A percentile compares a stretch with the other conserved stretches of the same genome.
phyloP scores from a whole-genome alignment of 2,113 vertebrate genomes.

The Neodon shergylaensis region DNA sequence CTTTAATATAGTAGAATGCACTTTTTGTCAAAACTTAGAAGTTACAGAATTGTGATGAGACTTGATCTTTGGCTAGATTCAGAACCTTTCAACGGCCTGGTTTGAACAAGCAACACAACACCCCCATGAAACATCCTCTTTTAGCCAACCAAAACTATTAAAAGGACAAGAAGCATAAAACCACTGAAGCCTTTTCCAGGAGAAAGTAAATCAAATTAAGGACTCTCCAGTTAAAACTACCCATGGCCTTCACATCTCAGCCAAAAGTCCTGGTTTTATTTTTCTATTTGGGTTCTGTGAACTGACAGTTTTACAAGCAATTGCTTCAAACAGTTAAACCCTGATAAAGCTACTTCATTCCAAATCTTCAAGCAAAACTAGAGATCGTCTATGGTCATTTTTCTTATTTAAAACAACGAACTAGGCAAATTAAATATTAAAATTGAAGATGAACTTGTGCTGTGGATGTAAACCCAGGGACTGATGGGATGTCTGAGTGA shows the following conservation, averaged over 20 bases:
- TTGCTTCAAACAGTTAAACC: not conserved
- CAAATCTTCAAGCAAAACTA: not conserved
- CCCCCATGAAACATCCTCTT: not conserved
- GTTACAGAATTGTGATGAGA: not conserved
- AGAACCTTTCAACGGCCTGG: not conserved
- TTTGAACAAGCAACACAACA: not conserved
- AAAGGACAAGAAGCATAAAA: not conserved
- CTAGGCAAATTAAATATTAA: not conserved
- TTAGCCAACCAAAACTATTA: not conserved
- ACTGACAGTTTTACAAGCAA: not conserved
- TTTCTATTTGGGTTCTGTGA: not conserved
- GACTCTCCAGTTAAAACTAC: not conserved
- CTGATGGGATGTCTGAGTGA: not conserved
- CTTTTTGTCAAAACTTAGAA: not conserved
- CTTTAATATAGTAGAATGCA: not conserved
- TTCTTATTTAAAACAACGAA: not conserved
- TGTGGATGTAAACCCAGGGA: not conserved
- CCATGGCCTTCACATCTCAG: not conserved
- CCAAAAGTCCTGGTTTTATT: not conserved
- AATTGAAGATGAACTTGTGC: not conserved
- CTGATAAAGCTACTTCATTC: not conserved
- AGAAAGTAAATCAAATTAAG: not conserved
- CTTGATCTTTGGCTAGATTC: not conserved
- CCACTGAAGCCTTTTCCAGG: not conserved
- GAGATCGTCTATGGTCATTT: not conserved